Evolutionary conservation across 2,888 invertebrate genomes (phyloP).

Genomic region (Allacma fusca): DNA sequence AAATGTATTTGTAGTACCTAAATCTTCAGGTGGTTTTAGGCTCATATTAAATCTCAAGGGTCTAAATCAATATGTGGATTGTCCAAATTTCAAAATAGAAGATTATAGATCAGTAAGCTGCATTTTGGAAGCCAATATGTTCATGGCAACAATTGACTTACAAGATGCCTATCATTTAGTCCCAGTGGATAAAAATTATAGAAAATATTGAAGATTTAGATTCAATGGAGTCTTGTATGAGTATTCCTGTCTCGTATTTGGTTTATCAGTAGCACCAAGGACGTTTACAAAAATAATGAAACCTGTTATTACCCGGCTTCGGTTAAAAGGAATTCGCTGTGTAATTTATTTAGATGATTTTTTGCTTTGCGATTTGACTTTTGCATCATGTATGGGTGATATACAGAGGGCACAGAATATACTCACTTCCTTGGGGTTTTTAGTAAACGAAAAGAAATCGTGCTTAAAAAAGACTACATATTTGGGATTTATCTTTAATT

Average conservation of each 20-base stretch:
- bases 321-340: conserved; percentile 8
- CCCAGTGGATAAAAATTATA: conserved; percentile 24
- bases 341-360: conserved; percentile 47
- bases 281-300: conserved; percentile 43
- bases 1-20: conserved; percentile 45
- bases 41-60: conserved; percentile 48
- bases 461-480: background rate
- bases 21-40: conserved; percentile 35
- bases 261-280: conserved; percentile 37
- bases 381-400: background rate
- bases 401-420: background rate
- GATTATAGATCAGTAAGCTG: conserved; percentile 37
- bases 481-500: conserved; percentile 32
- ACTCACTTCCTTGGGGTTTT: conserved; percentile 21
- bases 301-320: conserved; percentile 32
- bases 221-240: conserved; percentile 33
- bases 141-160: conserved; percentile 43
- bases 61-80: conserved; percentile 41
- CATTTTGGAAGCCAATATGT: conserved; percentile 21
- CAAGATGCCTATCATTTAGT: conserved; percentile 47
- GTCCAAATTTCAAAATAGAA: conserved; percentile 49
- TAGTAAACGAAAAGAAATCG: background rate
- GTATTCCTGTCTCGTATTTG: conserved; percentile 44
- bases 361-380: conserved; percentile 4
- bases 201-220: conserved; percentile 42